Evolutionary conservation across 2,888 invertebrate genomes (phyloP), one percentile per base, ranked within the genome.

Genomic region (Orthosia cruda): DNA sequence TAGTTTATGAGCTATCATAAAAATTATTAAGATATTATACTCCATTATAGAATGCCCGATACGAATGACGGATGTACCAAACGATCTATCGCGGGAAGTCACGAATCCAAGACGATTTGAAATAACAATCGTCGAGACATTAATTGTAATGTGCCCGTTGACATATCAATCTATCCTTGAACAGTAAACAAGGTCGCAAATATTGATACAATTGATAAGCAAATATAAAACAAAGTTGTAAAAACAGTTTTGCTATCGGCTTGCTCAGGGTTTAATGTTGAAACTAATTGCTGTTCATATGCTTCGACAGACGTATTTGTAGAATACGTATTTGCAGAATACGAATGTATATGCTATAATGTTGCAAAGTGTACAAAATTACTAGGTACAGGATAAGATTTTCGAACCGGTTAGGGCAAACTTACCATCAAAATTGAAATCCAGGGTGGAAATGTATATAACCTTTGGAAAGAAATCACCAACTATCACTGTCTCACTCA

Each of bases 351-450:
- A 68, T 49, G 77, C 70, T 70, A 73, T 74, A 76, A 70, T 71
- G 68, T 81, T 74, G 69, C 78, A 74, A 71, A 74, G 71, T 71
- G 49, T 76, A 81, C 74, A 77, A 74, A 82, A 77, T 74, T 74
- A 71, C 47, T 32, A 40, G n/a, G 54, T 80, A 79, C 68, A 58
- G 80, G 74, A 78, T 77, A 75, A 74, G 80, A 80, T 83, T 70
- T 76, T 63, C 49, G n/a, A 67, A 81, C 73, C 62, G 62, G 74
- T 77, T 77, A 81, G 59, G 73, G 26, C 77, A 81, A 84, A 62
- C 91, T 85, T 90, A 95, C 95, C 95, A 90, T 94, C 91, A 86
- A 92, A 87, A 87, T 92, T 90, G 91, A 93, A 92, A 95, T 95
- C 95, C 95, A 95, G 95, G 91, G 88, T 95, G 95, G 85, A 86